phyloP scores from a whole-genome alignment of 2,888 invertebrate genomes.

The Phorcus lineatus region DNA sequence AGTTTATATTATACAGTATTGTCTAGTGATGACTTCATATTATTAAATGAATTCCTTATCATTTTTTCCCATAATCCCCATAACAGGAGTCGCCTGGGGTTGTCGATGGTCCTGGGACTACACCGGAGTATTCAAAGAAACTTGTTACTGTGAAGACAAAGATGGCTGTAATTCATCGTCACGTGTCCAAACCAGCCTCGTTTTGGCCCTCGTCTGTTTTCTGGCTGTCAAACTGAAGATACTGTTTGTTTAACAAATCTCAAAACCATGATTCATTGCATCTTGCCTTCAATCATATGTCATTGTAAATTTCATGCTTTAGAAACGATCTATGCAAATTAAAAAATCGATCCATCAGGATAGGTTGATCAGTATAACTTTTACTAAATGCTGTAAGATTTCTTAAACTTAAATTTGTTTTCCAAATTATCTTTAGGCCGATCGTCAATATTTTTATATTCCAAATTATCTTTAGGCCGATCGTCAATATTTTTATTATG shows the following conservation, averaged over 20 bases:
- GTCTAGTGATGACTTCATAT: background rate
- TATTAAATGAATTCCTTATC: background rate
- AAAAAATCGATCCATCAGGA: too few relatives aligned
- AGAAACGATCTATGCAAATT: too few relatives aligned
- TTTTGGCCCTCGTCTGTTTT: slow-evolving; percentile 20
- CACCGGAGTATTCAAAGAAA: slow-evolving; percentile 97
- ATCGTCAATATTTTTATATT: too few relatives aligned
- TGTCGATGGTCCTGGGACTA: slow-evolving; percentile 96
- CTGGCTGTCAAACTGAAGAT: background rate
- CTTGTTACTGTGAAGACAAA: slow-evolving; percentile 91
- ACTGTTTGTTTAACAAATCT: background rate
- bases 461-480: too few relatives aligned
- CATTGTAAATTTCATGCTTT: too few relatives aligned
- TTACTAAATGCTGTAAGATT: too few relatives aligned
- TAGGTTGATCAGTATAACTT: too few relatives aligned
- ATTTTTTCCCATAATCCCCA: background rate
- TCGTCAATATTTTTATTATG: too few relatives aligned
- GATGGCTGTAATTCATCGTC: slow-evolving; percentile 87
- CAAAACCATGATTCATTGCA: too few relatives aligned
- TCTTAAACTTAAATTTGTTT: too few relatives aligned
- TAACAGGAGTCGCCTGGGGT: slow-evolving; percentile 95
- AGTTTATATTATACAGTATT: background rate
- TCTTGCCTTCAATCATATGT: too few relatives aligned
- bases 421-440: too few relatives aligned
- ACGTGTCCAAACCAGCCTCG: slow-evolving; percentile 5